Evolutionary conservation across 2,888 invertebrate species (phyloP), one percentile per base, ranked within the genome.

Genomic region (Erebia aethiops): DNA sequence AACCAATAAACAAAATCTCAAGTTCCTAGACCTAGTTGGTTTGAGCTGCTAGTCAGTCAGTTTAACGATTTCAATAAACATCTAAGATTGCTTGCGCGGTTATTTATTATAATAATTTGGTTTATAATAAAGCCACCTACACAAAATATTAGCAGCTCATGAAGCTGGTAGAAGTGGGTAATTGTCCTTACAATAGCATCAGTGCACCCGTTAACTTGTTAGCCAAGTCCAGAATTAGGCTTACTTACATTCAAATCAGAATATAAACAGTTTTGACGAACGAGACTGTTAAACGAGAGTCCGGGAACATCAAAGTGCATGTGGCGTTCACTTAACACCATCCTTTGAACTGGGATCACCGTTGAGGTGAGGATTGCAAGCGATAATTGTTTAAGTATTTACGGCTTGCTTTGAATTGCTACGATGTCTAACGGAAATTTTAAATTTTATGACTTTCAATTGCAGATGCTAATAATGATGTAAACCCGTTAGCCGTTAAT

Each of bases 231-330:
- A 66, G 56, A 68, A 71, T 71, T 60, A 69, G 62, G 49, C 52
- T 67, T 63, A 69, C 16, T 41, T 21, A 46, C 51, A 65, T 46
- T 54, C 46, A 67, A 51, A 64, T 71, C 60, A 63, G 62, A 71
- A 54, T 60, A 73, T 67, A 71, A 71, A 71, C 69, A 71, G 63
- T 54, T 51, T 69, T 71, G 71, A 67, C 71, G 65, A 61, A 65
- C 65, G 64, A 62, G 64, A 54, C 52, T 35, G 71, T 71, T 73
- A 63, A 71, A 71, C 69, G 60, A 46, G 58, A 57, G 35, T 54
- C 56, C 67, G 68, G 51, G 52, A 66, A 81, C 81, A 77, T 80
- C 81, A 81, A 81, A 81, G 80, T 72, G 75, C 77, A 77, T 77
- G 74, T 78, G 77, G 74, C 71, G 57, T 71, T 67, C 70, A 73